These are phyloP conservation scores for Oreonectes daqikongensis DNA, from an alignment of 2,797 vertebrate genomes.

Conservation along the genomic window DNA sequence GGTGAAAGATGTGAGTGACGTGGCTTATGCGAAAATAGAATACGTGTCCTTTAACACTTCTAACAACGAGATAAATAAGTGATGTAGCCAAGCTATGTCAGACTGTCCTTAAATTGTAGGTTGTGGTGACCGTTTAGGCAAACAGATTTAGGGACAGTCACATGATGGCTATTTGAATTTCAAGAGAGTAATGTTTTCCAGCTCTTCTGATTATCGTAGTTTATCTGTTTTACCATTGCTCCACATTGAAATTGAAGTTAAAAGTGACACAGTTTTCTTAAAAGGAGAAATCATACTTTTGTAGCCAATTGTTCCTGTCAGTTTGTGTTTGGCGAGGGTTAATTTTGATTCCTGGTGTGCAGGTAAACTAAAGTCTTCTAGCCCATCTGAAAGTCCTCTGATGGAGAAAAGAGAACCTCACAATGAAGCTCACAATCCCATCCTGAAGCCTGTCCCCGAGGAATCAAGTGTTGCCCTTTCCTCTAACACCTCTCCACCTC, in stretches of 20 bases:
- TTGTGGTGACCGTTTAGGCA: conserved; percentile 29
- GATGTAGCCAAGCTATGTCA: conserved; percentile 15
- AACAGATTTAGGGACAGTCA: not conserved
- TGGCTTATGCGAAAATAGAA: conserved; percentile 12
- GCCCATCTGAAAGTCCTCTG: conserved; percentile 92
- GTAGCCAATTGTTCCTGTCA: not conserved
- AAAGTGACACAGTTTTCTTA: too few species aligned
- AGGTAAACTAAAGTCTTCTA: conserved; percentile 89
- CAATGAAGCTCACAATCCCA: conserved; percentile 73
- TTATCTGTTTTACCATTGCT: too few species aligned
- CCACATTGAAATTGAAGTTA: too few species aligned
- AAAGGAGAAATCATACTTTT: too few species aligned
- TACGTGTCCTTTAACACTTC: not conserved
- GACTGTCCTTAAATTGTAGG: conserved; percentile 21
- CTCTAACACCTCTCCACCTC: conserved; percentile 36
- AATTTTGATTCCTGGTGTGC: not conserved
- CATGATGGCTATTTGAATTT: not conserved
- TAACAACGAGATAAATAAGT: conserved; percentile 4
- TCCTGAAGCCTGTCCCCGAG: conserved; percentile 82
- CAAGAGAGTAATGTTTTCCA: not conserved
- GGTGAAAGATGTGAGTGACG: not conserved
- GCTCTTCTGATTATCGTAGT: not conserved
- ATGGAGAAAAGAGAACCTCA: conserved; percentile 84
- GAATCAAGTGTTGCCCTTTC: conserved; percentile 65
- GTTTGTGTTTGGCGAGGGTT: not conserved